These are phyloP conservation scores for Mionectes macconnelli DNA, from an alignment of 2,113 vertebrate genomes.

Conservation along the genomic window DNA sequence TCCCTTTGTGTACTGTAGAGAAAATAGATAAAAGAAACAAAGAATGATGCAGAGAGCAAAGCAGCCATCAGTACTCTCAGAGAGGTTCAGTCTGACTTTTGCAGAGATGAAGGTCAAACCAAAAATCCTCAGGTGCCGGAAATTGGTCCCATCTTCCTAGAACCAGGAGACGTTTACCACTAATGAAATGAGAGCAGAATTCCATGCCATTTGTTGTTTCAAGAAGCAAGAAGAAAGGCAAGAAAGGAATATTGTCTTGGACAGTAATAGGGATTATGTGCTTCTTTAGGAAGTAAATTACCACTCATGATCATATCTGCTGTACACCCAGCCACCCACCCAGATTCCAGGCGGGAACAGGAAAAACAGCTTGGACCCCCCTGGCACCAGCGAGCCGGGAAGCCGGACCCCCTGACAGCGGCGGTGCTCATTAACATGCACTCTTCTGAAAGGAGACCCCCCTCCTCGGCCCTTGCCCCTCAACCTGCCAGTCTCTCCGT, in stretches of 20 bases:
- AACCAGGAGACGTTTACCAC: neutral
- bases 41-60: slow-evolving; percentile 46
- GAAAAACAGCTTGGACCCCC: slow-evolving; percentile 10
- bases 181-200: neutral
- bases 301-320: slow-evolving; percentile 29
- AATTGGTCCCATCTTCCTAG: slow-evolving; percentile 30
- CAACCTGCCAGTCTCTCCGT: slow-evolving; percentile 43
- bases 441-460: slow-evolving; percentile 53
- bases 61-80: slow-evolving; percentile 35
- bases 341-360: neutral
- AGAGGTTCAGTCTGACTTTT: slow-evolving; percentile 41
- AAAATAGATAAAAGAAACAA: slow-evolving; percentile 60
- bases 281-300: neutral
- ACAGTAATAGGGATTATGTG: neutral
- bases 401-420: neutral
- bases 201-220: neutral
- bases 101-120: slow-evolving; percentile 50
- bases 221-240: slow-evolving; percentile 1
- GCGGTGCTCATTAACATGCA: slow-evolving; percentile 16
- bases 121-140: slow-evolving; percentile 56
- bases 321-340: slow-evolving; percentile 32
- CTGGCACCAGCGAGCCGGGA: neutral
- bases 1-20: slow-evolving; percentile 48
- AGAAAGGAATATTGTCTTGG: slow-evolving; percentile 36
- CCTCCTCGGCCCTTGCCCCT: slow-evolving; percentile 59